phyloP scores from a whole-genome alignment of 2,888 invertebrate genomes.

The Pasiphila rectangulata region DNA sequence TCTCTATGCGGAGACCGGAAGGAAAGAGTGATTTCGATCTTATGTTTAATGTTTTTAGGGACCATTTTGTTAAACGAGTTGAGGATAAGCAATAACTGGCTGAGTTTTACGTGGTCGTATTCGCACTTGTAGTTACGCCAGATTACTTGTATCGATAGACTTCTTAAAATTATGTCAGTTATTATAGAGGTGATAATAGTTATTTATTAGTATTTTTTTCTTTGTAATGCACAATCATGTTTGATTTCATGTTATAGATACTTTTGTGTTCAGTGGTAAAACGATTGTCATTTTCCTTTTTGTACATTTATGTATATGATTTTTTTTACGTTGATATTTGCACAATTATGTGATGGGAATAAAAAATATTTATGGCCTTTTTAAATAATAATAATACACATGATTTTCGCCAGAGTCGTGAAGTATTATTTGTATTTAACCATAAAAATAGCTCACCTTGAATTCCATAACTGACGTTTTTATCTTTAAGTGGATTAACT shows the following conservation, averaged over 20 bases:
- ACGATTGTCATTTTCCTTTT: conserved; percentile 47
- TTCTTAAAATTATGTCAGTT: conserved; percentile 37
- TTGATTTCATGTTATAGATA: conserved; percentile 48
- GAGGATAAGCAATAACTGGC: conserved; percentile 52
- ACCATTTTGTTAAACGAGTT: conserved; percentile 71
- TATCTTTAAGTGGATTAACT: conserved; percentile 65
- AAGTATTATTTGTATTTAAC: conserved; percentile 35
- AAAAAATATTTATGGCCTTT: conserved; percentile 37
- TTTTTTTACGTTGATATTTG: conserved; percentile 60
- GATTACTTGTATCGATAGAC: conserved; percentile 46
- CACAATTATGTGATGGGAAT: conserved; percentile 62
- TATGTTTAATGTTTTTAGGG: conserved; percentile 73
- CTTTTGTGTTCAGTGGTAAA: conserved; percentile 57
- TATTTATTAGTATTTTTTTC: conserved; percentile 59
- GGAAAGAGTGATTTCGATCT: conserved; percentile 70
- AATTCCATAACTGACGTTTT: conserved; percentile 56
- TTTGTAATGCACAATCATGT: conserved; percentile 75
- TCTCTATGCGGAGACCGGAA: conserved; percentile 60
- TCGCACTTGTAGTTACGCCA: conserved; percentile 62
- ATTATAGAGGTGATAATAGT: conserved; percentile 74
- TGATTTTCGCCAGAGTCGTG: conserved; percentile 66
- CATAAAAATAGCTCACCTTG: conserved; percentile 53
- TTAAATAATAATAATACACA: conserved; percentile 28
- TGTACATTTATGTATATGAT: conserved; percentile 67
- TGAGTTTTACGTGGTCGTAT: conserved; percentile 38